Base-by-base conservation (phyloP, 2,797 vertebrate genomes). In the Lutjanus campechanus region DNA sequence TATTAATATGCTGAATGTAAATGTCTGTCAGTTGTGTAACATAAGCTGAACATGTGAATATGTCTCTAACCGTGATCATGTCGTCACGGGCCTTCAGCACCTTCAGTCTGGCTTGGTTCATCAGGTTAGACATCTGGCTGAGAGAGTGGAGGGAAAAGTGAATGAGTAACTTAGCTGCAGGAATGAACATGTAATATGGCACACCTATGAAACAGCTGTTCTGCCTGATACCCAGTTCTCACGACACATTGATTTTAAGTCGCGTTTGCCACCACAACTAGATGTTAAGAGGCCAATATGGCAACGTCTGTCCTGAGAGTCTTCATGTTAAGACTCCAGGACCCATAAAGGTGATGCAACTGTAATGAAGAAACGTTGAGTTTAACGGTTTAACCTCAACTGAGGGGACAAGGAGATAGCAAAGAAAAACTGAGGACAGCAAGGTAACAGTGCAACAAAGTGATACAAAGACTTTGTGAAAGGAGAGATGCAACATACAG, bases 111-210 rank as follows among this genome's bases (percentile, higher is more conserved):
- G 97, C 97, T 90, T 99, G 98, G 93, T 99, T 99, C 96, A 97
- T 95, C 92, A 99, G 92, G 91, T 98, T 98, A 79, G 98, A 99
- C 97, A 98, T 99, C 90, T 99, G 97, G 91, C 98, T 99, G 93
- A 62, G 66, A 29, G 7, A 36, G 71, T 1, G 10, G 17, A 65
- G 65, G 11, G 47, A 66, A 58, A 70, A 40, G 29, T 36, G 22
- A 25, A 43, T 6, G 11, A 65, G 17, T 36, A 20, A 59, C 69
- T 13, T 1, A 16, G 53, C 47, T 11, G 16, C 61, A 74, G 59
- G 41, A 40, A 44, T 15, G 16, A 51, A 41, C 11, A 50, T 51
- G 44, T 50, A 10, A 66, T 5, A 29, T 9, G 36, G 17, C 46
- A 49, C 0, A 2, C 5, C 49, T 51, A 4, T 54, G 3, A 63